Percentiles rank a stretch among this genome's conserved stretches.
phyloP scores from a whole-genome alignment of 1,140 invertebrate species.

The Drosophila parvula region DNA sequence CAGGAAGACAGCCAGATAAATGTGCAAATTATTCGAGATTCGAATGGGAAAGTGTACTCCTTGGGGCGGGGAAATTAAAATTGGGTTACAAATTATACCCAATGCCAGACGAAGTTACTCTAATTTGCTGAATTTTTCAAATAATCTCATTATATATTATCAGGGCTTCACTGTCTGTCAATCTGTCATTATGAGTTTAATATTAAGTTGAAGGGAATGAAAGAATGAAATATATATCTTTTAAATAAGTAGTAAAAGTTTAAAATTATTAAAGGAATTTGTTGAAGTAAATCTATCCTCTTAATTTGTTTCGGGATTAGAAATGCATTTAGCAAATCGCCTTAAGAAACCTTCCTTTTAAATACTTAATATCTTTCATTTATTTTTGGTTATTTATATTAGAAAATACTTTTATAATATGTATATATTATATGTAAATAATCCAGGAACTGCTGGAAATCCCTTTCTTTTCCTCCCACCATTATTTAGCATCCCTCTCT shows the following conservation, averaged over 20 bases:
- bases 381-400: too few species aligned
- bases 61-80: constrained; percentile 14
- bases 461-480: not conserved
- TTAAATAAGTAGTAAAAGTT: not conserved
- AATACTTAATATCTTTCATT: too few species aligned
- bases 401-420: too few species aligned
- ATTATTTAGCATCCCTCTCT: not conserved
- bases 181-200: not conserved
- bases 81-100: constrained; percentile 17
- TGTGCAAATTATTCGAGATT: constrained; percentile 43
- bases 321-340: too few species aligned
- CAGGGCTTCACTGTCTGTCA: not conserved
- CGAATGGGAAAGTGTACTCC: constrained; percentile 16
- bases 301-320: not conserved
- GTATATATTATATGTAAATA: too few species aligned
- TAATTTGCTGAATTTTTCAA: not conserved
- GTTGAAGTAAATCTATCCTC: not conserved
- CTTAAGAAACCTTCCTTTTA: too few species aligned
- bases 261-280: not conserved
- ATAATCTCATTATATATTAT: not conserved
- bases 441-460: not conserved
- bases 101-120: not conserved
- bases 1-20: constrained; percentile 34
- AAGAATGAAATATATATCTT: not conserved
- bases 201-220: too few species aligned